Evolutionary conservation across 2,888 invertebrate genomes (phyloP).

Genomic region (Plagodis dolabraria): DNA sequence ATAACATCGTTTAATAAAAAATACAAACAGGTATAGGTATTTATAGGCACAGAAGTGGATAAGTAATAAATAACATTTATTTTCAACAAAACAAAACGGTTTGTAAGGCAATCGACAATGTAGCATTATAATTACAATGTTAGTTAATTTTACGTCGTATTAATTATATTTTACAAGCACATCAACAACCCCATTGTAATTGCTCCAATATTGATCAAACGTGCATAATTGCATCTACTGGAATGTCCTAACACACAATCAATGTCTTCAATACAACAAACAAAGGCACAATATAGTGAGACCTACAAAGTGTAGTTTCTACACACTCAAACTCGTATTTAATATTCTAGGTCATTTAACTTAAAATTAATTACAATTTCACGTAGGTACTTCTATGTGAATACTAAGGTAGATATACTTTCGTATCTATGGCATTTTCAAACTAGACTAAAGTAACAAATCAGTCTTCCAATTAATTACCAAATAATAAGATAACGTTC

Average conservation of each 20-base stretch:
- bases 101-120: slow-evolving; percentile 22
- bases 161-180: slow-evolving; percentile 19
- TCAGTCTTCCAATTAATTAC: slow-evolving; percentile 83
- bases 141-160: slow-evolving; percentile 7
- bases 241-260: slow-evolving; percentile 66
- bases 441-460: slow-evolving; percentile 85
- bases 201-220: slow-evolving; percentile 47
- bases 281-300: slow-evolving; percentile 80
- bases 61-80: slow-evolving; percentile 69
- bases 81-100: slow-evolving; percentile 55
- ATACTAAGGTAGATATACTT: slow-evolving; percentile 62
- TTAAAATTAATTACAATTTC: slow-evolving; percentile 57
- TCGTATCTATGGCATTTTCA: slow-evolving; percentile 83
- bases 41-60: slow-evolving; percentile 80
- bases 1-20: slow-evolving; percentile 66
- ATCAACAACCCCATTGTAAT: slow-evolving; percentile 28
- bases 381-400: slow-evolving; percentile 51
- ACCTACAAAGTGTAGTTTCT: slow-evolving; percentile 67
- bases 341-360: slow-evolving; percentile 40
- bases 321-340: slow-evolving; percentile 64
- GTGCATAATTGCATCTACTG: slow-evolving; percentile 71
- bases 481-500: slow-evolving; percentile 71
- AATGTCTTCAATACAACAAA: slow-evolving; percentile 67
- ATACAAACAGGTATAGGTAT: slow-evolving; percentile 46
- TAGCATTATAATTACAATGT: slow-evolving; percentile 11